These are phyloP conservation scores for Drosophila pseudoobscura DNA, from an alignment of 1,140 invertebrate genomes.

Conservation along the genomic window DNA sequence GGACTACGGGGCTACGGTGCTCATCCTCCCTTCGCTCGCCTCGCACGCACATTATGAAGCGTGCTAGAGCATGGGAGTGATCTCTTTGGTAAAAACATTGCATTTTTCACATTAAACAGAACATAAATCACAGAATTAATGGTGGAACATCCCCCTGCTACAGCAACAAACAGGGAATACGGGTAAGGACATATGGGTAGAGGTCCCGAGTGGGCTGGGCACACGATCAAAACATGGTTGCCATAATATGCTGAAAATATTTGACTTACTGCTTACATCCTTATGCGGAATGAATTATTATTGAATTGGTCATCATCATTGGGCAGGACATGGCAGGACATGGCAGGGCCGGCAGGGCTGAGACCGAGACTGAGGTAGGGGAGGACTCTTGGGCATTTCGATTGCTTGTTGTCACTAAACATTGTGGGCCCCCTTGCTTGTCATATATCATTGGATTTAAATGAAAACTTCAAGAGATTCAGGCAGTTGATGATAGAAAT, in stretches of 20 bases:
- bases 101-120: constrained; percentile 83
- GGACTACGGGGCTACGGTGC: no score
- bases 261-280: constrained; percentile 75
- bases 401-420: constrained; percentile 5
- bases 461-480: constrained; percentile 21
- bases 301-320: constrained; percentile 44
- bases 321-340: not conserved
- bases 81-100: constrained; percentile 82
- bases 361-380: not conserved
- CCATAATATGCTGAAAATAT: constrained; percentile 70
- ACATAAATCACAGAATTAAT: constrained; percentile 82
- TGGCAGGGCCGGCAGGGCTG: not conserved
- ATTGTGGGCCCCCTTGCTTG: constrained; percentile 17
- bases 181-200: constrained; percentile 1
- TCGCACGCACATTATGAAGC: constrained; percentile 38
- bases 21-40: no score
- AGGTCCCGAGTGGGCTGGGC: constrained; percentile 67
- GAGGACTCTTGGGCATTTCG: no score
- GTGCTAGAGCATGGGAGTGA: constrained; percentile 73
- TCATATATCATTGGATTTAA: constrained; percentile 33
- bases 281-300: constrained; percentile 66
- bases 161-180: constrained; percentile 40
- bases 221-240: constrained; percentile 77
- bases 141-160: constrained; percentile 37
- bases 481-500: no score